Evolutionary conservation across 1,140 invertebrate genomes (phyloP).

Genomic region (Aradophagus sp.): DNA sequence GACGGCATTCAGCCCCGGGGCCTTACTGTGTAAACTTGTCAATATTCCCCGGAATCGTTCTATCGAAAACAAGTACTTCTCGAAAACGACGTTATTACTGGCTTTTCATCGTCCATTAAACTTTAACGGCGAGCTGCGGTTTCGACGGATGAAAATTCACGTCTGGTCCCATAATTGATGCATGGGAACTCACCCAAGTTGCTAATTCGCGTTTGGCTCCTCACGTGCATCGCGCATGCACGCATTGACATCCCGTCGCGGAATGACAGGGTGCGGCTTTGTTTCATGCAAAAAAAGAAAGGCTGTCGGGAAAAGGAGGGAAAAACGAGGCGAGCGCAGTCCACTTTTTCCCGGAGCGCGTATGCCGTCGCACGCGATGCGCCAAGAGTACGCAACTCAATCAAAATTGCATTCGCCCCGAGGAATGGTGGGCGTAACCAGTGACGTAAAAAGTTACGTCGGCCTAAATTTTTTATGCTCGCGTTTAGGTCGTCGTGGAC

Average conservation of each 20-base stretch:
- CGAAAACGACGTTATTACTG: no score
- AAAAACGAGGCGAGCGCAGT: no score
- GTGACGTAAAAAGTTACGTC: slow-evolving; percentile 62
- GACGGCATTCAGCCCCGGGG: no score
- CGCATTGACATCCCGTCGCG: slow-evolving; percentile 44
- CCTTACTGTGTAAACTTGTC: no score
- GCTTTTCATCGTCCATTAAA: slow-evolving; percentile 25
- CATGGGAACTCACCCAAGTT: slow-evolving; percentile 19
- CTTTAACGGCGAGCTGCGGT: slow-evolving; percentile 7
- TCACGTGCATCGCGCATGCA: slow-evolving; percentile 32
- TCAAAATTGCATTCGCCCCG: slow-evolving; percentile 62
- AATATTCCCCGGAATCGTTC: no score
- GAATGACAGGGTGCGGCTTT: slow-evolving; percentile 56
- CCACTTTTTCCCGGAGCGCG: no score
- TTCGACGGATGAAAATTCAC: slow-evolving; percentile 2
- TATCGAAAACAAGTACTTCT: no score
- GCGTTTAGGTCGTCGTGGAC: slow-evolving; percentile 35
- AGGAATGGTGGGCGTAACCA: slow-evolving; percentile 47
- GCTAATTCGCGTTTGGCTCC: slow-evolving; percentile 28
- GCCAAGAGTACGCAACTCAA: slow-evolving; percentile 45
- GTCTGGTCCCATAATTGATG: slow-evolving; percentile 16
- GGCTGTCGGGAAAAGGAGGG: no score
- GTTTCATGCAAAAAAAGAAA: slow-evolving; percentile 28
- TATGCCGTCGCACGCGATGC: slow-evolving; percentile 43
- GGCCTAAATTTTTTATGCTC: slow-evolving; percentile 67